phyloP scores from a whole-genome alignment of 2,888 invertebrate species.

The Oscheius sp. region DNA sequence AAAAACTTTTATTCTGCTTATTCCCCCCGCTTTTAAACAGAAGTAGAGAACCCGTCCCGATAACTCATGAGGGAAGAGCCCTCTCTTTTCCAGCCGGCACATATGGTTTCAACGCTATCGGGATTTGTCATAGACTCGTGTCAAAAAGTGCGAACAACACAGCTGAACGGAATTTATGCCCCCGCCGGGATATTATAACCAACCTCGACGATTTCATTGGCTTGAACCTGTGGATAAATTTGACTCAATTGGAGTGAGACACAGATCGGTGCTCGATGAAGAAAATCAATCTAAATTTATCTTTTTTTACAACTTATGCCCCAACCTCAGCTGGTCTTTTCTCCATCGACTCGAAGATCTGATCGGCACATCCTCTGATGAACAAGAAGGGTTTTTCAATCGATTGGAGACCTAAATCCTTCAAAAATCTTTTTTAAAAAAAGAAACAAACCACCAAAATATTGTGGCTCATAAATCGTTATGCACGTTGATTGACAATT shows the following conservation, averaged over 20 bases:
- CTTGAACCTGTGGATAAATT: conserved; percentile 53
- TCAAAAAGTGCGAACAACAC: background rate
- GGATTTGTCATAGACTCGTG: conserved; percentile 6
- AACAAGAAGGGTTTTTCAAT: conserved; percentile 43
- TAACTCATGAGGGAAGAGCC: background rate
- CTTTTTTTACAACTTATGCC: background rate
- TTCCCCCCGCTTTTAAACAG: background rate
- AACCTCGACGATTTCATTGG: conserved; percentile 53
- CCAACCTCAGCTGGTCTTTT: conserved; percentile 34
- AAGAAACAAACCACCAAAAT: conserved; percentile 45
- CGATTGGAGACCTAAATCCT: conserved; percentile 53
- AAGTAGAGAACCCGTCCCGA: background rate
- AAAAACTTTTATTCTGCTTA: too few species aligned
- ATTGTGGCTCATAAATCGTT: conserved; percentile 56
- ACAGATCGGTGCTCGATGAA: conserved; percentile 50
- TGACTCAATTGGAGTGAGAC: conserved; percentile 49
- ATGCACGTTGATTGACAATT: conserved; percentile 49
- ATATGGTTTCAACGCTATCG: background rate
- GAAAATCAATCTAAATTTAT: conserved; percentile 45
- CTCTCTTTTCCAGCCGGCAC: background rate
- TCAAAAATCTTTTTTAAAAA: background rate
- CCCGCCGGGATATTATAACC: background rate
- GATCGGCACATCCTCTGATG: conserved; percentile 58
- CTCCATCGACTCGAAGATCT: conserved; percentile 32
- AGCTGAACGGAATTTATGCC: too few species aligned